Evolutionary conservation across 2,113 vertebrate species (phyloP).

Genomic region (Peromyscus maniculatus): DNA sequence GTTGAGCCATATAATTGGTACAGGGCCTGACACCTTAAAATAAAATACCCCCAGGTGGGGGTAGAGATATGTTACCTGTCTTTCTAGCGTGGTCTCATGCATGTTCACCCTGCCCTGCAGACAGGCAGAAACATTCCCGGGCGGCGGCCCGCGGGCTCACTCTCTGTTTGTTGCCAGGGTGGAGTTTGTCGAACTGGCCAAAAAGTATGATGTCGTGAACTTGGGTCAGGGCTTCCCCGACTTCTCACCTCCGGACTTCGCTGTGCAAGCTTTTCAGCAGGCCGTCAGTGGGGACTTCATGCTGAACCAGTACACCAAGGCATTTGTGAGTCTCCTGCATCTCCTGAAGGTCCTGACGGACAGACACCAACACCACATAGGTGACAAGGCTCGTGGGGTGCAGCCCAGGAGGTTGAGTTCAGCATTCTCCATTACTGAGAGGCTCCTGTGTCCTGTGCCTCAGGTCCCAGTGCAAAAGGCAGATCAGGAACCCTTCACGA

Average conservation of each 20-base stretch:
- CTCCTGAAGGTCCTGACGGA: neutral
- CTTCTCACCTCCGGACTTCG: conserved; percentile 92
- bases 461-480: neutral
- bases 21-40: neutral
- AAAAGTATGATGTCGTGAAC: conserved; percentile 92
- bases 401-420: neutral
- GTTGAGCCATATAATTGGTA: neutral
- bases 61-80: no score
- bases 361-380: neutral
- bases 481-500: neutral
- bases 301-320: conserved; percentile 96
- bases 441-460: neutral
- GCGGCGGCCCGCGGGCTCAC: neutral
- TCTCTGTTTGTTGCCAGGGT: conserved; percentile 88
- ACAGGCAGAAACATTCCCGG: neutral
- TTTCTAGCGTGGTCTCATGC: neutral
- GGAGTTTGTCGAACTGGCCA: conserved; percentile 90
- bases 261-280: conserved; percentile 90
- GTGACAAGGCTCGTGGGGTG: neutral
- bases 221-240: conserved; percentile 97
- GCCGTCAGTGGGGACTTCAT: conserved; percentile 84
- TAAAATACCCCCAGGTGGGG: neutral
- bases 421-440: neutral
- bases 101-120: neutral
- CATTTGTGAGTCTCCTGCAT: conserved; percentile 90